These are phyloP conservation scores for Druon quercuslanigerum DNA, from an alignment of 1,140 invertebrate genomes.

Conservation along the genomic window DNA sequence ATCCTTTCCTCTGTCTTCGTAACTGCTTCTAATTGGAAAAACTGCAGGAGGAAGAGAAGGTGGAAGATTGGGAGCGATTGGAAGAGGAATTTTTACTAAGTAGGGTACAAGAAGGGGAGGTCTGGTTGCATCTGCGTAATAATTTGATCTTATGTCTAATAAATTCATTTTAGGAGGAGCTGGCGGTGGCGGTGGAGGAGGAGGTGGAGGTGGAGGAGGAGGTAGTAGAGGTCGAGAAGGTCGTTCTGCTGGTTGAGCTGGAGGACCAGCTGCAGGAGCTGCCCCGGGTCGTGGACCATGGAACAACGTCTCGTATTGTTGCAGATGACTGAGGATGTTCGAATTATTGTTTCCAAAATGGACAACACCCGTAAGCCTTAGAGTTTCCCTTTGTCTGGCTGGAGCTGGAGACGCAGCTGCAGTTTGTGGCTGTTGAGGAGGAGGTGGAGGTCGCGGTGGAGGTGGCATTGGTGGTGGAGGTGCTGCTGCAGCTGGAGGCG, in stretches of 20 bases:
- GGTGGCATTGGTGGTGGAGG: background rate
- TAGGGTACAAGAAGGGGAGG: constrained; percentile 47
- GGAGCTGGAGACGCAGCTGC: constrained; percentile 36
- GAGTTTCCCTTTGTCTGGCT: constrained; percentile 59
- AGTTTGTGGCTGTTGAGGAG: background rate
- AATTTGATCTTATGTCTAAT: constrained; percentile 28
- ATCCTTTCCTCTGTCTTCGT: background rate
- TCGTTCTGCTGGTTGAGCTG: constrained; percentile 39
- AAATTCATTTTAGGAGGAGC: background rate
- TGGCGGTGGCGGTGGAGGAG: background rate
- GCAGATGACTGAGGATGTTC: constrained; percentile 61
- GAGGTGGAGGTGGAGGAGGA: constrained; percentile 37
- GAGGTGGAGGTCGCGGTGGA: background rate
- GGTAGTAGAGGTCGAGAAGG: constrained; percentile 34
- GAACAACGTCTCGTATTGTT: constrained; percentile 68
- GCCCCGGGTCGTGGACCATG: constrained; percentile 51
- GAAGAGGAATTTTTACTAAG: constrained; percentile 57
- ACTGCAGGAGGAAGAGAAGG: constrained; percentile 44
- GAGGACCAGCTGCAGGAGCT: constrained; percentile 22
- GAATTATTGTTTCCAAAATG: constrained; percentile 70
- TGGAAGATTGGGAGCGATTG: constrained; percentile 55
- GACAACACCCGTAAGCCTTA: constrained; percentile 69
- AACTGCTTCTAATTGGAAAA: background rate
- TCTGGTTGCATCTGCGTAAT: constrained; percentile 31
- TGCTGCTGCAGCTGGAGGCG: background rate